Conservation (phyloP, 2,888 invertebrate species). For the Meiosimyza decipiens region DNA sequence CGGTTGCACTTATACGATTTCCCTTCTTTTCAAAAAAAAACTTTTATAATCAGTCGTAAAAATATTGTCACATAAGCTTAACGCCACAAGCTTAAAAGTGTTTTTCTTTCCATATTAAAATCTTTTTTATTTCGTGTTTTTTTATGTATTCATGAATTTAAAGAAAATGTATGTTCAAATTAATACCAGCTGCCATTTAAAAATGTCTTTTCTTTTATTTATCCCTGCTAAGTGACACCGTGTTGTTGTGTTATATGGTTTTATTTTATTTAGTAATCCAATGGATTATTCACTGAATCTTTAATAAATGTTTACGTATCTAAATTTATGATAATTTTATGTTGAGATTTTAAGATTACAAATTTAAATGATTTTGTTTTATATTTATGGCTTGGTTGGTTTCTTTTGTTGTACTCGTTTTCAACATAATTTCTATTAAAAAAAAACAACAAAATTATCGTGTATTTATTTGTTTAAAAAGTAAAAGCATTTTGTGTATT, state of each 20-base stretch:
- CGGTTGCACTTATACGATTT: too few relatives aligned
- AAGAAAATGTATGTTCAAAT: constrained; percentile 2
- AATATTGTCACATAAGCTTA: too few relatives aligned
- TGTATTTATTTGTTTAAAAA: not conserved
- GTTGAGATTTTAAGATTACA: constrained; percentile 2
- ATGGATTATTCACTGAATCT: not conserved
- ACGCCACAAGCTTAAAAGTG: too few relatives aligned
- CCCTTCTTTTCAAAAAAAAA: too few relatives aligned
- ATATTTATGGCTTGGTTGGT: too few relatives aligned
- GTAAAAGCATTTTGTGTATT: too few relatives aligned
- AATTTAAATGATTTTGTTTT: not conserved
- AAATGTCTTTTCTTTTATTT: constrained; percentile 3
- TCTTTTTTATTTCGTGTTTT: too few relatives aligned
- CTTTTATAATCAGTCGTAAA: too few relatives aligned
- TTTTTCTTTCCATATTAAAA: too few relatives aligned
- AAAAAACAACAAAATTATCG: not conserved
- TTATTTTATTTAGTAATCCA: not conserved
- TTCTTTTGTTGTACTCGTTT: not conserved
- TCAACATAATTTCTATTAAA: not conserved
- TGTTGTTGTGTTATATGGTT: not conserved
- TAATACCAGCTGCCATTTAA: not conserved
- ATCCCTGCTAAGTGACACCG: not conserved
- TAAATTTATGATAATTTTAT: constrained; percentile 24
- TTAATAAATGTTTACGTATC: not conserved
- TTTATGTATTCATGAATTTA: not conserved